Evolutionary conservation across 2,888 invertebrate species (phyloP).

Genomic region (Drosophila robusta): DNA sequence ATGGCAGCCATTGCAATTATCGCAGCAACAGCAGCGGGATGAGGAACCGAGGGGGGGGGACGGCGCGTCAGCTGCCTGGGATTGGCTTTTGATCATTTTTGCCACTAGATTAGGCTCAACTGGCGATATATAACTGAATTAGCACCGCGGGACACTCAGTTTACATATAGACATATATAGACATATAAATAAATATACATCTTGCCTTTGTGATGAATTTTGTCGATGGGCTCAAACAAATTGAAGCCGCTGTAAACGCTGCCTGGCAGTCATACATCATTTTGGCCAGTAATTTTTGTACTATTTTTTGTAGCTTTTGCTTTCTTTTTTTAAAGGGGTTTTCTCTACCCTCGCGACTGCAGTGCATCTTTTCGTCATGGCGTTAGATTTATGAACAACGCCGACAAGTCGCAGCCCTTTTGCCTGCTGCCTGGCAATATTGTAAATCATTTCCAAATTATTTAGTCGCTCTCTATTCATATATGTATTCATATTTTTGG

Average conservation of each 20-base stretch:
- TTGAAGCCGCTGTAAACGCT: conserved; percentile 1
- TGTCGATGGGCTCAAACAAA: conserved; percentile 18
- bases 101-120: conserved; percentile 69
- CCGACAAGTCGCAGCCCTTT: conserved; percentile 39
- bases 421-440: conserved; percentile 57
- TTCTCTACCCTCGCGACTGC: conserved; percentile 32
- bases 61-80: conserved; percentile 17
- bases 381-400: conserved; percentile 74
- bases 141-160: conserved; percentile 64
- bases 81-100: conserved; percentile 44
- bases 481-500: conserved; percentile 76
- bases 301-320: background rate
- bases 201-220: conserved; percentile 36
- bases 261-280: conserved; percentile 68
- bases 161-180: conserved; percentile 6
- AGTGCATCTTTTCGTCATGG: conserved; percentile 80
- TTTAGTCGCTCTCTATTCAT: conserved; percentile 73
- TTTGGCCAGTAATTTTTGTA: conserved; percentile 40
- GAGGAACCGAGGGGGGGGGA: background rate
- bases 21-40: conserved; percentile 33
- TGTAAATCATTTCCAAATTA: conserved; percentile 82
- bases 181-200: background rate
- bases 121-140: conserved; percentile 75
- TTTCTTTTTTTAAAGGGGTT: background rate
- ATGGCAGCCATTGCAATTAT: conserved; percentile 73